phyloP scores from a whole-genome alignment of 2,888 invertebrate species.

The Metopia argyrocephala region DNA sequence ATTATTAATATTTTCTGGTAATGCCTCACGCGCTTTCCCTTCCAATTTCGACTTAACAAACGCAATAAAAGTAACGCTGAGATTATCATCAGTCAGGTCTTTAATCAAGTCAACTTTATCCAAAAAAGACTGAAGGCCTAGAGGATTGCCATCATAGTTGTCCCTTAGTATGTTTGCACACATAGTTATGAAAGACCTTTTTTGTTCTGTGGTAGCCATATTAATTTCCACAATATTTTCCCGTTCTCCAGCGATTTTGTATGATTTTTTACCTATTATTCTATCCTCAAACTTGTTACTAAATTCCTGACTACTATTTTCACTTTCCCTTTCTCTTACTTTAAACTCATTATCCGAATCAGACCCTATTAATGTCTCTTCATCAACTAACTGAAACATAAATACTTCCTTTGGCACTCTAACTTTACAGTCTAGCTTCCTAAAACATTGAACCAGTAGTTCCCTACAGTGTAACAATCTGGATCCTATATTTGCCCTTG shows the following conservation, averaged over 20 bases:
- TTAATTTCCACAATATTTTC: too few relatives aligned
- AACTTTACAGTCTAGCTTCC: constrained; percentile 1
- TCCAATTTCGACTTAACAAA: constrained; percentile 31
- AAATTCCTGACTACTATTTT: too few relatives aligned
- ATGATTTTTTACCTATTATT: too few relatives aligned
- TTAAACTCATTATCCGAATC: background rate
- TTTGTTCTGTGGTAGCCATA: constrained; percentile 29
- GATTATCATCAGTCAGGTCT: constrained; percentile 6
- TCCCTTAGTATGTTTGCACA: constrained; percentile 15
- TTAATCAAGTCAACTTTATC: constrained; percentile 24
- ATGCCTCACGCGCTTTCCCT: constrained; percentile 23
- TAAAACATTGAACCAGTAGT: constrained; percentile 6
- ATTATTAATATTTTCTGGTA: constrained; percentile 1
- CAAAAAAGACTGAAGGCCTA: constrained; percentile 7
- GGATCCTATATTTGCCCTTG: too few relatives aligned
- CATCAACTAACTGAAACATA: background rate
- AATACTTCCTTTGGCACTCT: background rate
- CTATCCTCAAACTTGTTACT: background rate
- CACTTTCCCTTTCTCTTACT: too few relatives aligned
- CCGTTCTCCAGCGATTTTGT: too few relatives aligned
- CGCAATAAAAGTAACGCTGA: background rate
- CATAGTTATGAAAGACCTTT: constrained; percentile 27
- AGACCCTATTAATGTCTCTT: background rate
- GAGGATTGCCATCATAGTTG: constrained; percentile 23
- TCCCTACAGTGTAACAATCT: background rate